Evolutionary conservation across 2,113 vertebrate species (phyloP).

Genomic region (Aythya baeri): DNA sequence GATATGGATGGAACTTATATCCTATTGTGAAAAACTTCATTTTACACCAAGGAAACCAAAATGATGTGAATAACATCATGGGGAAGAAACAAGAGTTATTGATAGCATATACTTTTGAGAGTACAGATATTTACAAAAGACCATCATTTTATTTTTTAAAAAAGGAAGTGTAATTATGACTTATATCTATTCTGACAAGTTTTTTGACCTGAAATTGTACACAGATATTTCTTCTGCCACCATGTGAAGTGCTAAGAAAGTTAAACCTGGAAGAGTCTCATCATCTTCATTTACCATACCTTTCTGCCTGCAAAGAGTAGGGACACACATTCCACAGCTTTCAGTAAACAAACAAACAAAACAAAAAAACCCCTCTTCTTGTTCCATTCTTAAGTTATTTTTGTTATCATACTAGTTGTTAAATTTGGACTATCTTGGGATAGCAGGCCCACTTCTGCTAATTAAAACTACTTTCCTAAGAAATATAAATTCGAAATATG

Average conservation of each 20-base stretch:
- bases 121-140: neutral
- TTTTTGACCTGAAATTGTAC: neutral
- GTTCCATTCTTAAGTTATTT: constrained; percentile 9
- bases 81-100: neutral
- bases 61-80: neutral
- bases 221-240: neutral
- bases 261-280: neutral
- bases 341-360: neutral
- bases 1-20: neutral
- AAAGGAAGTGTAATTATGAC: neutral
- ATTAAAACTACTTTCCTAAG: neutral
- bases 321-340: neutral
- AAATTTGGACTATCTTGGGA: neutral
- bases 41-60: neutral
- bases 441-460: neutral
- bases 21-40: neutral
- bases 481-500: neutral
- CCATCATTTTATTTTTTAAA: neutral
- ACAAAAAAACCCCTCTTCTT: neutral
- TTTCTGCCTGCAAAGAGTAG: neutral
- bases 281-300: neutral
- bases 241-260: neutral
- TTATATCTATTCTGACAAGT: neutral
- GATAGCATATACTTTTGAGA: neutral
- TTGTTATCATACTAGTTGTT: neutral